Base-by-base conservation (phyloP, 2,113 vertebrate genomes). In the Uria aalge region DNA sequence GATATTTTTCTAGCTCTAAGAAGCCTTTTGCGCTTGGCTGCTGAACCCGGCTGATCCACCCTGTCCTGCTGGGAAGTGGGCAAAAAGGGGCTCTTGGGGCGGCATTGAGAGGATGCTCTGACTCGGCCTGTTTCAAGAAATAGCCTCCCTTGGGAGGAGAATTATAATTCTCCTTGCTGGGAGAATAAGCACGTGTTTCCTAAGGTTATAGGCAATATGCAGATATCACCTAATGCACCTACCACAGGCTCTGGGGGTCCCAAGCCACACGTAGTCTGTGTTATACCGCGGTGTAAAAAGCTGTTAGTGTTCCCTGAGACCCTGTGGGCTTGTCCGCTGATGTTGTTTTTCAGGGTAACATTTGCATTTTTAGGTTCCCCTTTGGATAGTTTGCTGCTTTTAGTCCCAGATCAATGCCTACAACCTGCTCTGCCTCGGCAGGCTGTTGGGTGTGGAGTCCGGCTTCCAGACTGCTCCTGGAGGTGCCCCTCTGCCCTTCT, bases 251-350 rank as follows among this genome's bases (percentile, higher is more conserved):
- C 40, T 5, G 11, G 15, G 40, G 23, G 56, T n/a, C 27, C 60
- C 43, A 15, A 23, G 3, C 19, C 48, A n/a, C 9, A 2, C 26
- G 26, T 32, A 4, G 20, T 43, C 36, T 9, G 12, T 21, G 27
- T 63, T 24, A 18, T 0, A 24, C 11, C 4, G 12, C 15, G 26
- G 29, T 29, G 47, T 55, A 59, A 71, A 0, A 0, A 85, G 52
- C 36, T 55, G 32, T 50, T 53, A 6, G 57, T 22, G 9, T 27
- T 27, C 75, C 79, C 74, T 55, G 48, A 71, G 19, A 45, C n/a
- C 12, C 19, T 8, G 30, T 43, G 60, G 40, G 12, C 17, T 86
- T 32, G 19, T n/a, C 55, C 18, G 0, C 48, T 77, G 63, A 32
- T 38, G 29, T 15, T 91, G 29, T 15, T 91, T 88, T 36, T 34